A percentile compares a stretch with the other conserved stretches of the same genome.
phyloP scores from a whole-genome alignment of 2,888 invertebrate species.

The Prenolepis imparis region DNA sequence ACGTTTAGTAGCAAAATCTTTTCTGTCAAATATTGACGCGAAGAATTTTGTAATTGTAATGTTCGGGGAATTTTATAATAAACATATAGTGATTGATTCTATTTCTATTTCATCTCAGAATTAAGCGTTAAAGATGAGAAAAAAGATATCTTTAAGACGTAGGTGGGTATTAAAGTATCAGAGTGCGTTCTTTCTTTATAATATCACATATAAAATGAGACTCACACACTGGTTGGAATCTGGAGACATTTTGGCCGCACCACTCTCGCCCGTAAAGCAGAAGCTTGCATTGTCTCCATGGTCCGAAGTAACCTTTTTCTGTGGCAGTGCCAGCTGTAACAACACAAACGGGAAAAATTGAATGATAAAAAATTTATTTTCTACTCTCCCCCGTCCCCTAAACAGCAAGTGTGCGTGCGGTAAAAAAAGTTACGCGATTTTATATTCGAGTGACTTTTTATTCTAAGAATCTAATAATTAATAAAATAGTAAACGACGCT shows the following conservation, averaged over 20 bases:
- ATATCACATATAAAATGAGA: slow-evolving; percentile 74
- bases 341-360: slow-evolving; percentile 19
- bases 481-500: neutral
- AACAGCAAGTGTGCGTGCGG: neutral
- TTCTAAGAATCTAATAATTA: neutral
- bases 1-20: neutral
- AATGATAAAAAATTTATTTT: neutral
- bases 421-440: neutral
- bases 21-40: neutral
- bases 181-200: neutral
- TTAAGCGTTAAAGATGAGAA: neutral
- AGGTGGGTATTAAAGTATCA: neutral
- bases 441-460: neutral
- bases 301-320: slow-evolving; percentile 95
- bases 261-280: slow-evolving; percentile 93
- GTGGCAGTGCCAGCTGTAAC: slow-evolving; percentile 89
- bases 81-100: neutral
- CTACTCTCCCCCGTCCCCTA: neutral
- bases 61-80: neutral
- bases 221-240: slow-evolving; percentile 93
- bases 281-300: slow-evolving; percentile 95
- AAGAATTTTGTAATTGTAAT: neutral
- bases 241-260: slow-evolving; percentile 92
- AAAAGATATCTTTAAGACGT: neutral
- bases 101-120: neutral